phyloP scores from a whole-genome alignment of 1,140 invertebrate species.

The Drosophila elegans region DNA sequence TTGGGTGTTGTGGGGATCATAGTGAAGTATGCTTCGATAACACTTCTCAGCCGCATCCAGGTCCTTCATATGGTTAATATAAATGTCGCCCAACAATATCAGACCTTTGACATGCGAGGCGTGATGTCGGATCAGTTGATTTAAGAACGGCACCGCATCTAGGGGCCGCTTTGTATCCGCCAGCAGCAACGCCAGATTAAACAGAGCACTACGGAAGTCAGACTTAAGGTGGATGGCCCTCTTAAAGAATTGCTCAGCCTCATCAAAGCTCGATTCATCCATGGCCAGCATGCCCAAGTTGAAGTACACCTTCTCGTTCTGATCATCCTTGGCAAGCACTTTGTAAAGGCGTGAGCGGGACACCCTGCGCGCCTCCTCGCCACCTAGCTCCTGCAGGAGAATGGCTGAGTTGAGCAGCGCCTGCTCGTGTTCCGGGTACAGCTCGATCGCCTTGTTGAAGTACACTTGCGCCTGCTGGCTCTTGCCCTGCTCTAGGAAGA shows the following conservation, averaged over 20 bases:
- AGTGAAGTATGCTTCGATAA: conserved; percentile 93
- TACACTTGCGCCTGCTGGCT: conserved; percentile 95
- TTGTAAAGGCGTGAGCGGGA: conserved; percentile 92
- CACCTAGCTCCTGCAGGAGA: conserved; percentile 94
- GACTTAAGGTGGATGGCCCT: conserved; percentile 93
- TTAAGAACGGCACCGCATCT: conserved; percentile 96
- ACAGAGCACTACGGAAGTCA: conserved; percentile 96
- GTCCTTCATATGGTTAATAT: conserved; percentile 98
- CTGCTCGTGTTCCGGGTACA: conserved; percentile 97
- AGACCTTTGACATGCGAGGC: conserved; percentile 97
- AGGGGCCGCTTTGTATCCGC: conserved; percentile 94
- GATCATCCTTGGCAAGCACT: conserved; percentile 91
- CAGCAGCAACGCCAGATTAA: conserved; percentile 96
- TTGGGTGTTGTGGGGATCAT: conserved; percentile 96
- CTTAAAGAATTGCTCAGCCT: conserved; percentile 95
- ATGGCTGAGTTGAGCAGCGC: conserved; percentile 98
- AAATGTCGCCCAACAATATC: conserved; percentile 97
- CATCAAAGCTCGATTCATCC: conserved; percentile 95
- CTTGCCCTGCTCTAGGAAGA: conserved; percentile 96
- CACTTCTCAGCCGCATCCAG: conserved; percentile 97
- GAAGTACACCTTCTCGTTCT: conserved; percentile 96
- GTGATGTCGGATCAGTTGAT: conserved; percentile 95
- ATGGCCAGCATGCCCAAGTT: conserved; percentile 98
- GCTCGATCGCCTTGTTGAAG: conserved; percentile 96
- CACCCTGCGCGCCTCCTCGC: conserved; percentile 91